These are phyloP conservation scores for Temnopleurus reevesii DNA, from an alignment of 53 echinoderm and acorn worm species.

Conservation along the genomic window DNA sequence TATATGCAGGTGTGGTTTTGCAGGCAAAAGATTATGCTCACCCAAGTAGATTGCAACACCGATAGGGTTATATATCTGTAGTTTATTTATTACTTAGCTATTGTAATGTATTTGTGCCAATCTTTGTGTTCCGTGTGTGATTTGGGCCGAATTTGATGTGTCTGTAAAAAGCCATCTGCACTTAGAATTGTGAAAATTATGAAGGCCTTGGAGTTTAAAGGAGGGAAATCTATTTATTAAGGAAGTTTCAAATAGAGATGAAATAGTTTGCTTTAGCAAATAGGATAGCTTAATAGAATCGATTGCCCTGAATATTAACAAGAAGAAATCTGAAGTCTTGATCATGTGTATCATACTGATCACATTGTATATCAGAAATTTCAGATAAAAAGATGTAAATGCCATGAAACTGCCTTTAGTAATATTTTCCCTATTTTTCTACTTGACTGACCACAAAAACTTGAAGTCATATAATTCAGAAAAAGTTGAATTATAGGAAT, in stretches of 20 bases:
- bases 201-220: background rate
- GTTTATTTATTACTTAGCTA: background rate
- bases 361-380: too few relatives aligned
- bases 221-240: background rate
- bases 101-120: background rate
- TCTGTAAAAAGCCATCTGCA: background rate
- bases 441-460: too few relatives aligned
- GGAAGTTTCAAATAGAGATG: too few relatives aligned
- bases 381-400: too few relatives aligned
- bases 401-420: too few relatives aligned
- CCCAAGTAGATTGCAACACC: too few relatives aligned
- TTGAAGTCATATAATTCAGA: too few relatives aligned
- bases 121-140: background rate
- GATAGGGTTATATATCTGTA: background rate
- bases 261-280: background rate
- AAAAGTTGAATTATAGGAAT: too few relatives aligned
- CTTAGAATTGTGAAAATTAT: background rate
- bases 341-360: too few relatives aligned
- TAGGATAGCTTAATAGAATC: background rate
- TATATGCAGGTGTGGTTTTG: background rate
- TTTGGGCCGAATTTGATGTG: background rate
- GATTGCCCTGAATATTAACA: too few relatives aligned
- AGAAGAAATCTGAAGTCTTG: too few relatives aligned
- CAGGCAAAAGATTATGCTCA: background rate
- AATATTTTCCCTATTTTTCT: too few relatives aligned